Evolutionary conservation across 2,888 invertebrate genomes (phyloP), one percentile per base, ranked within the genome.

Genomic region (Platerodrilus igneus): DNA sequence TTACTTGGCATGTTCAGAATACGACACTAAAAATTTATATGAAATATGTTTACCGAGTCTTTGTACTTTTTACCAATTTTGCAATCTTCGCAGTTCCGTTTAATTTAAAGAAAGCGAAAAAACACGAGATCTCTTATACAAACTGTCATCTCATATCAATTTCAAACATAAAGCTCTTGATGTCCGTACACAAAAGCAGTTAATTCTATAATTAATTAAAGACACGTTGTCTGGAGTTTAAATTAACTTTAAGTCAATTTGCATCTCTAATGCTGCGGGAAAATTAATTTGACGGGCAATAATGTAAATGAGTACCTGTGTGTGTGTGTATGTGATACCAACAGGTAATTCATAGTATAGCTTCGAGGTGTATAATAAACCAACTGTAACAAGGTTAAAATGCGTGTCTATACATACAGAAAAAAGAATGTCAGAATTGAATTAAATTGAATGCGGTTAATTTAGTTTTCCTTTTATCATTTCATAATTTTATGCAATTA

Each of bases 241-340:
- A 47, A 51, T 50, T 51, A 48, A 50, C 46, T 40, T 37, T 35
- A 41, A 46, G 51, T 50, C 50, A 50, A 51, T 51, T 51, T 50
- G 51, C 51, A 50, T 51, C 49, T 47, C 43, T 48, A 51, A 51
- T 51, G 42, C 40, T 34, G 36, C 38, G 43, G 30, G 49, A 43
- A 51, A 51, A 51, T 51, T 51, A 49, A 51, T 51, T 51, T 51
- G 51, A 51, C 49, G 47, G 45, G 44, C 31, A 42, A 40, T 50
- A 48, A 50, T 50, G 50, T 44, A 50, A 50, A 50, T 48, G 50
- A 50, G 45, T 40, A 38, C 39, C 37, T 27, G 39, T 30, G 26
- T 42, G 28, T 38, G 37, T 22, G 23, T 41, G 38, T 43, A n/a
- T n/a, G n/a, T n/a, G n/a, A n/a, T n/a, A n/a, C n/a, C n/a, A 34